Base-by-base conservation (phyloP, 2,888 invertebrate species). In the Nephrocerus scutellatus region DNA sequence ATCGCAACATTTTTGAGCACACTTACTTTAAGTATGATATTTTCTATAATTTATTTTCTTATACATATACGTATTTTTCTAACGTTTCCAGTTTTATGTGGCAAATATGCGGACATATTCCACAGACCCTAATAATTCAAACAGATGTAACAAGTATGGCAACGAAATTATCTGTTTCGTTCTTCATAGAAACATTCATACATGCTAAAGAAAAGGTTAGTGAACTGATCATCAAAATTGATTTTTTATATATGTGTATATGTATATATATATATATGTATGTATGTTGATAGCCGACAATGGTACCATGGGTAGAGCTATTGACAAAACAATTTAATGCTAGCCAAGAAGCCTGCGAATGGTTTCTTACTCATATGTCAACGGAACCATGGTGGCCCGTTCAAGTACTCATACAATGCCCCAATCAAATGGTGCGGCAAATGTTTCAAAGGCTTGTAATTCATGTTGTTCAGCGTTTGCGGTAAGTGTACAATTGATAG, bases 291-390 rank as follows among this genome's bases (percentile, higher is more conserved):
- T 54, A 86, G 81, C 92, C 93, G 5, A 93, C 92, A 2, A 91
- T 93, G 88, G 86, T 92, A 28, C 89, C 93, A 50, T 95, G 93
- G 93, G 92, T 93, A 42, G 93, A 95, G 64, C 67, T 93, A 45
- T 75, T 93, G 20, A 93, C 92, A 7, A 95, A 95, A 59, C 92
- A 92, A 67, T 92, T 93, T 65, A 91, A 90, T 68, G 82, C 87
- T 26, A 91, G 90, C 30, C 83, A 85, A 49, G 84, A 85, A 36
- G 88, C 89, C 2, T 87, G 88, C 36, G 82, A 91, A 63, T 91
- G 93, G 86, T 90, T 93, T 64, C 72, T 95, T 36, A 84, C 89
- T 44, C 86, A 89, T 60, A 92, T 93, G 91, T 87, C 91, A 1
- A 78, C 83, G 44, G 86, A 91, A 61, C 89, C 90, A 30, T 91